phyloP scores from a whole-genome alignment of 2,113 vertebrate species.

The Bos javanicus region DNA sequence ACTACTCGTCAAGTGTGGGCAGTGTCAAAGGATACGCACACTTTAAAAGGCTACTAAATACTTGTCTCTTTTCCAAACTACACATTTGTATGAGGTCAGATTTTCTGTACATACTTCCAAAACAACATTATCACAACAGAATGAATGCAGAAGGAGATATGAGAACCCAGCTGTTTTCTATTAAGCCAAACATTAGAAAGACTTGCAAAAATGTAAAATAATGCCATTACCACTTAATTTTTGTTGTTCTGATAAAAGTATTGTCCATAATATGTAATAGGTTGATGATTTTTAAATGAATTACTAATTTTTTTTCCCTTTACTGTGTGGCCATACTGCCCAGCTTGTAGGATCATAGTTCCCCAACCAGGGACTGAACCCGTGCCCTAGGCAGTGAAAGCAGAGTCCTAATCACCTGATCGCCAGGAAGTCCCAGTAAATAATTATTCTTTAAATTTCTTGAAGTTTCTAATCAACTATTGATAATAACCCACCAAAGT shows the following conservation, averaged over 20 bases:
- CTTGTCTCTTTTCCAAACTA: neutral
- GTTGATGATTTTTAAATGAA: neutral
- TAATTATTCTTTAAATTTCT: neutral
- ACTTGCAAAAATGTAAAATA: neutral
- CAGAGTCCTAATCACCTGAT: neutral
- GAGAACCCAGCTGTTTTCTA: slow-evolving; percentile 15
- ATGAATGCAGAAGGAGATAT: neutral
- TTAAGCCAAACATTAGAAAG: neutral
- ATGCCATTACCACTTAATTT: neutral
- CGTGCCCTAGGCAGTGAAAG: neutral
- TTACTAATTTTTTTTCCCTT: neutral
- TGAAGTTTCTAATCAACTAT: neutral
- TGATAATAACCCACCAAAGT: neutral
- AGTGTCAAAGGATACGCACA: neutral
- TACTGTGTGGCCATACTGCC: neutral
- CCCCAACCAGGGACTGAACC: neutral
- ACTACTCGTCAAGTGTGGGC: neutral
- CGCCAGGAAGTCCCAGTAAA: neutral
- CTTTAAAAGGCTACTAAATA: neutral
- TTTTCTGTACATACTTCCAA: slow-evolving; percentile 8
- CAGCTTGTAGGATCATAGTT: neutral
- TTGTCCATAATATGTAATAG: neutral
- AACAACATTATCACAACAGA: neutral
- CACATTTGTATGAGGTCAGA: neutral
- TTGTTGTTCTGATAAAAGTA: neutral